Evolutionary conservation across 2,113 vertebrate genomes (phyloP).

Genomic region (Gnathochromis pfefferi): DNA sequence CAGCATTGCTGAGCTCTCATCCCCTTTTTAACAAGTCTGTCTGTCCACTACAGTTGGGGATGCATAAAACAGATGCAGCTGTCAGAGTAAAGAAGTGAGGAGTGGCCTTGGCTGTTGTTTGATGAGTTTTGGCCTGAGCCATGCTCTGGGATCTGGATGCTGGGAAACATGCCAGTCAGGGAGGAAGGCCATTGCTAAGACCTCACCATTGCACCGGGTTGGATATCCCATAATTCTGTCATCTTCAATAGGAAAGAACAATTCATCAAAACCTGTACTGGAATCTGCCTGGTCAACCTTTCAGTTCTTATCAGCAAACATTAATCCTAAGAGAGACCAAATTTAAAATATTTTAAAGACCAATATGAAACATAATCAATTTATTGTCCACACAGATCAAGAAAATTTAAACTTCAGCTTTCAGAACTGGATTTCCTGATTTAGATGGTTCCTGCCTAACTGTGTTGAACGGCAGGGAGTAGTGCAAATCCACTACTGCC

Average conservation of each 20-base stretch:
- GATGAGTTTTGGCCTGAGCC: conserved; percentile 20
- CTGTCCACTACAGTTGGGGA: conserved; percentile 39
- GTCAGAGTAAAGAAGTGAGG: conserved; percentile 19
- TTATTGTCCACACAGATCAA: neutral
- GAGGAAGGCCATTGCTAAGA: neutral
- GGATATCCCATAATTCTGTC: neutral
- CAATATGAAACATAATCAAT: neutral
- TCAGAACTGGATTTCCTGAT: neutral
- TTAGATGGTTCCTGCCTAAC: neutral
- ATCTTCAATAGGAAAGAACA: neutral
- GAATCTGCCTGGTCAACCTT: neutral
- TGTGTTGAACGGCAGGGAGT: neutral
- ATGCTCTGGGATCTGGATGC: neutral
- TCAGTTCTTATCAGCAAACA: neutral
- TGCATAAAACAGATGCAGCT: conserved; percentile 65
- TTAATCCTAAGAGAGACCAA: neutral
- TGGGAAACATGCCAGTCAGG: conserved; percentile 12
- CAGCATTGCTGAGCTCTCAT: conserved; percentile 55
- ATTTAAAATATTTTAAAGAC: neutral
- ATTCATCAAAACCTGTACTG: neutral
- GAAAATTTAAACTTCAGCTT: neutral
- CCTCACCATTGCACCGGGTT: neutral
- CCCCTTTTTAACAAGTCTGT: conserved; percentile 49
- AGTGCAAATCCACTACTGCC: neutral
- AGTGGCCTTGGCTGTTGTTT: conserved; percentile 13